A percentile compares a stretch with the other conserved stretches of the same genome.
Conservation (phyloP, 2,797 vertebrate species). For the Garrulus glandarius region DNA sequence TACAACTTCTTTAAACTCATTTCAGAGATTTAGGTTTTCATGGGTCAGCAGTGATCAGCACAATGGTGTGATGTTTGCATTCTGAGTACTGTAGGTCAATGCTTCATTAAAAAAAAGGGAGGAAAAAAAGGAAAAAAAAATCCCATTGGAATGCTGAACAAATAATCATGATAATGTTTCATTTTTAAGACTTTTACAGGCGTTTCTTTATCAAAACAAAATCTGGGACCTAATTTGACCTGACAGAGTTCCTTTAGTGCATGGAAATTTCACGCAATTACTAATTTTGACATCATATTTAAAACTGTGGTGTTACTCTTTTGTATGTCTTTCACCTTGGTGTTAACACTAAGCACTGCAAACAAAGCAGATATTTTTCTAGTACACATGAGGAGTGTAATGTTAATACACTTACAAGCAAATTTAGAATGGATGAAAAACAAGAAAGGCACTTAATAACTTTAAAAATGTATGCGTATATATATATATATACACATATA, state of each 20-base stretch:
- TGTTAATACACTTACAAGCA: neutral
- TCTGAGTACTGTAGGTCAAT: neutral
- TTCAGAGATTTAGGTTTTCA: neutral
- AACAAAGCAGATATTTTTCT: neutral
- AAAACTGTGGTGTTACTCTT: neutral
- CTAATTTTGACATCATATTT: constrained; percentile 51
- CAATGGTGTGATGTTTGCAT: neutral
- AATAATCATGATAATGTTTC: constrained; percentile 28
- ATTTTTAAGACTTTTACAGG: neutral
- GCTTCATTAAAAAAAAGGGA: neutral
- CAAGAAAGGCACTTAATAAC: neutral
- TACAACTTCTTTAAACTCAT: neutral
- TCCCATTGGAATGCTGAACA: neutral
- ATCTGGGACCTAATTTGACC: constrained; percentile 14
- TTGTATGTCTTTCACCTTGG: constrained; percentile 22
- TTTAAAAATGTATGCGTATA: neutral
- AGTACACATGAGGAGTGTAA: neutral
- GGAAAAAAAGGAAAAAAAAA: accelerated
- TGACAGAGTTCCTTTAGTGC: constrained; percentile 9
- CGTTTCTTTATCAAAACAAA: constrained; percentile 24
- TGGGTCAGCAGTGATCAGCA: neutral
- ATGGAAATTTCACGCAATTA: constrained; percentile 19
- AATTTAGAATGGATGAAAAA: neutral
- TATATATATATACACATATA: no score
- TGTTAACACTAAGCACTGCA: neutral